These are phyloP conservation scores for Dryadula phaetusa DNA, from an alignment of 2,888 invertebrate genomes.

Conservation along the genomic window DNA sequence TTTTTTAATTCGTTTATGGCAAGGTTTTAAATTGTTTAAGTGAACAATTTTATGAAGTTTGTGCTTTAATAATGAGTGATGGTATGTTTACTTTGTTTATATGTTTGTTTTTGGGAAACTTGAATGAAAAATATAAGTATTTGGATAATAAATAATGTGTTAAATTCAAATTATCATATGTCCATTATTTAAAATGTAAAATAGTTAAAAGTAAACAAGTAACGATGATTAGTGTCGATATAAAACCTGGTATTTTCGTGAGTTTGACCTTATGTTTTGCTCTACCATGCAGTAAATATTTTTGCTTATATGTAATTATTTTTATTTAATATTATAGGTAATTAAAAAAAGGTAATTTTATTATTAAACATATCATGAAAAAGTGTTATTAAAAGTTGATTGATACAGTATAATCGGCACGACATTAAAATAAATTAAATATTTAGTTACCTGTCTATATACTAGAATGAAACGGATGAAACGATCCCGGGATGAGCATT, in stretches of 20 bases:
- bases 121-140: too few species aligned
- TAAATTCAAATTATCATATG: too few species aligned
- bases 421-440: background rate
- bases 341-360: too few species aligned
- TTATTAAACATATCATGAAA: background rate
- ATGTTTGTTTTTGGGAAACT: too few species aligned
- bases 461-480: background rate
- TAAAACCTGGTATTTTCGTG: background rate
- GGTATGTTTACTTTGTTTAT: slow-evolving; percentile 21
- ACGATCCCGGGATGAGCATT: background rate
- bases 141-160: too few species aligned
- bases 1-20: slow-evolving; percentile 4
- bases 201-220: background rate
- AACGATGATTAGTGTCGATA: background rate
- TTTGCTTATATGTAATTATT: background rate
- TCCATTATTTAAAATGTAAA: background rate
- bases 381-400: background rate
- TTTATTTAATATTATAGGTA: too few species aligned
- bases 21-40: background rate
- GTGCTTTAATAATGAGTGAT: slow-evolving; percentile 15
- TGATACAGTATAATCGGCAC: too few species aligned
- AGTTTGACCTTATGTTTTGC: background rate
- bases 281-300: slow-evolving; percentile 3
- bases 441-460: background rate
- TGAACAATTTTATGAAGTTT: background rate